Percentiles rank a stretch among this genome's conserved stretches.
phyloP scores from a whole-genome alignment of 2,888 invertebrate genomes.

The Ryuthela nishihirai region DNA sequence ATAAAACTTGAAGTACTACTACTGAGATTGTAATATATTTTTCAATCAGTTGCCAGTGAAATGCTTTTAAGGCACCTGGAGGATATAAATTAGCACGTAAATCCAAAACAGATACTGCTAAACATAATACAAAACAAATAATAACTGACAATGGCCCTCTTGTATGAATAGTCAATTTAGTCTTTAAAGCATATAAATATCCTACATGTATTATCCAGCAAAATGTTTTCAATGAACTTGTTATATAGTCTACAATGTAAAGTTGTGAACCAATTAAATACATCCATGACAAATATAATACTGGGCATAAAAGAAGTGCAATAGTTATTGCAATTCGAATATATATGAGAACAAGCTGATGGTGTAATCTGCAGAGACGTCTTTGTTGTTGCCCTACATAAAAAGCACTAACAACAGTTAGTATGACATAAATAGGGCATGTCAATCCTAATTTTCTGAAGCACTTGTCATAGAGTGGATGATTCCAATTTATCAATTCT shows the following conservation, averaged over 20 bases:
- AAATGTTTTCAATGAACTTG: background rate
- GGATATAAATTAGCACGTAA: background rate
- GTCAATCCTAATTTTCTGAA: no score
- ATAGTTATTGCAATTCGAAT: no score
- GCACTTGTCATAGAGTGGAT: no score
- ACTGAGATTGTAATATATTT: background rate
- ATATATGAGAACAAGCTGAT: no score
- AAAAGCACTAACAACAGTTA: no score
- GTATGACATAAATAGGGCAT: no score
- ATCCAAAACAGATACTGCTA: conserved; percentile 1
- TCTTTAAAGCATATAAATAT: background rate
- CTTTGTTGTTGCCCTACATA: no score
- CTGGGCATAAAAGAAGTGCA: no score
- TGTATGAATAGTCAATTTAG: conserved; percentile 2
- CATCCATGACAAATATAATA: no score
- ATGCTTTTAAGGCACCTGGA: background rate
- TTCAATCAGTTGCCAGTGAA: background rate
- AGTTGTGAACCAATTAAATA: no score
- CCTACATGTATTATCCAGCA: background rate
- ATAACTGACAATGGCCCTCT: conserved; percentile 5
- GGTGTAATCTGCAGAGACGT: no score
- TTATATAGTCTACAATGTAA: background rate
- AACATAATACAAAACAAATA: conserved; percentile 7
- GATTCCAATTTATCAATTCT: no score
- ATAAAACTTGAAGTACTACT: conserved; percentile 7